Conservation (phyloP, 2,113 vertebrate genomes). For the Corythaeola cristata region DNA sequence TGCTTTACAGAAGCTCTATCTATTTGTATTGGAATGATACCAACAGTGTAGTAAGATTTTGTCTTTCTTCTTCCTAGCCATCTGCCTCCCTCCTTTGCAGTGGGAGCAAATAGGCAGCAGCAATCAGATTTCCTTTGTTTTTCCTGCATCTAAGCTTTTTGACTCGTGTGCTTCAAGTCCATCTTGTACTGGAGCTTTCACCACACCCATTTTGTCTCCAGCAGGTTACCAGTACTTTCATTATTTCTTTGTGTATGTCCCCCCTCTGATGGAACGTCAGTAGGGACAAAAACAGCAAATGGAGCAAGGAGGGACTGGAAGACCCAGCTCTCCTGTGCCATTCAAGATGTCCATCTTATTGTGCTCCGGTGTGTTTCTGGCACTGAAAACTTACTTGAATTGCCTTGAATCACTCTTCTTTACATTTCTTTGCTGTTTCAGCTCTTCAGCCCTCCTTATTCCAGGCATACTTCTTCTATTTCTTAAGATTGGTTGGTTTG, state of each 20-base stretch:
- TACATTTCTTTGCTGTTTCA: neutral
- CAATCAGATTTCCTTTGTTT: neutral
- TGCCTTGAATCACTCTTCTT: neutral
- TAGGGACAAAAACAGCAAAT: neutral
- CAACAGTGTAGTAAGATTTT: neutral
- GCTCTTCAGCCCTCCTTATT: neutral
- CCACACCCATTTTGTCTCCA: neutral
- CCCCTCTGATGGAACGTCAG: neutral
- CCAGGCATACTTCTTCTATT: neutral
- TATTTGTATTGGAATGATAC: neutral
- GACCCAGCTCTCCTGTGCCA: neutral
- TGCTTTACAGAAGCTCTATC: neutral
- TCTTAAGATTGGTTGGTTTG: neutral
- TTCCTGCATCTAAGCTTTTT: neutral
- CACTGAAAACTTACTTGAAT: neutral
- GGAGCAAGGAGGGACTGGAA: neutral
- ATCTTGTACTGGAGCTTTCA: neutral
- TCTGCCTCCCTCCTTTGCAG: neutral
- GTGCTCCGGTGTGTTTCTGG: neutral
- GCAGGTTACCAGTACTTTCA: neutral
- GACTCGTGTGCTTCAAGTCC: neutral
- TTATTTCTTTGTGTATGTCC: neutral
- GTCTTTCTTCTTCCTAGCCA: constrained; percentile 2
- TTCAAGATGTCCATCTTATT: neutral
- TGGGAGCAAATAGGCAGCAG: neutral